Evolutionary conservation across 2,113 vertebrate genomes (phyloP), one percentile per base, ranked within the genome.

Genomic region (Indri indri): DNA sequence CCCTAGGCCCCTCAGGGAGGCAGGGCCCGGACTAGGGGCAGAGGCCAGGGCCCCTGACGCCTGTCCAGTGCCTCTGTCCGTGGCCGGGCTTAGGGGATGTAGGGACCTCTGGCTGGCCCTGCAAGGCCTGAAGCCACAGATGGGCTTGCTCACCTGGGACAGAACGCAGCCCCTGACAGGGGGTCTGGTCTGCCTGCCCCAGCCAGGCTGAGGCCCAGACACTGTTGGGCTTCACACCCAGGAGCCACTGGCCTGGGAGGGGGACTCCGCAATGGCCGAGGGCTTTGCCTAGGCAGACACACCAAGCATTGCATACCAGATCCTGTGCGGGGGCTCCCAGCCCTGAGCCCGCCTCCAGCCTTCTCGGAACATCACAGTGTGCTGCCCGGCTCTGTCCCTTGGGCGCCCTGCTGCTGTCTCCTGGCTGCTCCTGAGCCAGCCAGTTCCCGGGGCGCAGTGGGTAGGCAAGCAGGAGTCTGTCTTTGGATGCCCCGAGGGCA

Each of bases 251-350:
- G 2, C 16, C 2, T 0, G 34, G 10, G 54, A 45, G 11, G 25
- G 13, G 18, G 74, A 14, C 9, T 12, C 59, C 6, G 6, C 45
- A 37, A 11, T n/a, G 20, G n/a, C 7, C 4, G 1, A 13, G 27
- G 7, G 37, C 22, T 74, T 40, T 20, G 14, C 82, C 70, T n/a
- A 40, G 83, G 2, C 42, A 20, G 61, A 63, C 45, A 13, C 13
- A 2, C 5, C 20, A 2, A 68, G 30, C 20, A 8, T 22, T 4
- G 2, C 0, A 3, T 2, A 0, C 54, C 2, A 2, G 47, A 1
- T 73, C 77, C 77, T 40, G 25, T 5, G 20, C 34, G 27, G 18
- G 18, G 61, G 66, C 5, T 27, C 54, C 77, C 23, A 3, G 23
- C 54, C 82, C 61, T 0, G 52, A 9, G 40, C 83, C 0, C 0